phyloP scores from a whole-genome alignment of 2,797 vertebrate genomes.

The Buphagus erythrorhynchus region DNA sequence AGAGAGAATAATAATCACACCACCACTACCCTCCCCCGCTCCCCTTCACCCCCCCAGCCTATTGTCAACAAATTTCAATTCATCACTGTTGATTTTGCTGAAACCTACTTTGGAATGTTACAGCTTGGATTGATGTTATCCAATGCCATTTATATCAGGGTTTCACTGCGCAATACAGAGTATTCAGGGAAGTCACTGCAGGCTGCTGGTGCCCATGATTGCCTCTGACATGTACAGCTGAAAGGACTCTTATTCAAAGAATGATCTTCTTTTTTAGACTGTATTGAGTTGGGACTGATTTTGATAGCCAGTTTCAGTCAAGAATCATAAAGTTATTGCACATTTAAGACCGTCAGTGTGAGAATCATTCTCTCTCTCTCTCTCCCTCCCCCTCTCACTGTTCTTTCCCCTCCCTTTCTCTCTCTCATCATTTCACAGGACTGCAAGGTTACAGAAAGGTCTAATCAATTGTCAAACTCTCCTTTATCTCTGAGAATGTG shows the following conservation, averaged over 20 bases:
- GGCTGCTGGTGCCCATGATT: slow-evolving; percentile 77
- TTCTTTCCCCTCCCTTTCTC: slow-evolving; percentile 60
- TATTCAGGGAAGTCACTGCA: slow-evolving; percentile 69
- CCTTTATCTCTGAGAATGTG: slow-evolving; percentile 82
- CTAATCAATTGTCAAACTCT: slow-evolving; percentile 88
- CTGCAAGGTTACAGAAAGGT: slow-evolving; percentile 86
- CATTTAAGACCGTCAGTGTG: slow-evolving; percentile 80
- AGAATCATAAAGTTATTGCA: slow-evolving; percentile 86
- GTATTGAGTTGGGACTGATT: slow-evolving; percentile 84
- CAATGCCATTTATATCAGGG: slow-evolving; percentile 79
- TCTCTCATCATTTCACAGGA: slow-evolving; percentile 81
- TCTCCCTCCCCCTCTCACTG: not conserved
- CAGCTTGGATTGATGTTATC: slow-evolving; percentile 74
- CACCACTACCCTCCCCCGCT: not conserved
- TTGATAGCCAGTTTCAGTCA: slow-evolving; percentile 86
- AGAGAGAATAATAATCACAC: slow-evolving; percentile 43
- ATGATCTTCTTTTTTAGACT: slow-evolving; percentile 78
- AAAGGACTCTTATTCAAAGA: slow-evolving; percentile 78
- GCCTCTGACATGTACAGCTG: slow-evolving; percentile 74
- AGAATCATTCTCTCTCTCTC: slow-evolving; percentile 76
- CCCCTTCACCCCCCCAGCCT: not conserved
- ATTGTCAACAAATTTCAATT: slow-evolving; percentile 70
- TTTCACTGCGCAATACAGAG: slow-evolving; percentile 68
- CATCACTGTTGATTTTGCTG: slow-evolving; percentile 78
- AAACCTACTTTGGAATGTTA: slow-evolving; percentile 72